Percentiles rank a stretch among this genome's conserved stretches.
These are phyloP conservation scores for Phanerotoma sp. DNA, from an alignment of 2,888 invertebrate genomes.

Conservation along the genomic window DNA sequence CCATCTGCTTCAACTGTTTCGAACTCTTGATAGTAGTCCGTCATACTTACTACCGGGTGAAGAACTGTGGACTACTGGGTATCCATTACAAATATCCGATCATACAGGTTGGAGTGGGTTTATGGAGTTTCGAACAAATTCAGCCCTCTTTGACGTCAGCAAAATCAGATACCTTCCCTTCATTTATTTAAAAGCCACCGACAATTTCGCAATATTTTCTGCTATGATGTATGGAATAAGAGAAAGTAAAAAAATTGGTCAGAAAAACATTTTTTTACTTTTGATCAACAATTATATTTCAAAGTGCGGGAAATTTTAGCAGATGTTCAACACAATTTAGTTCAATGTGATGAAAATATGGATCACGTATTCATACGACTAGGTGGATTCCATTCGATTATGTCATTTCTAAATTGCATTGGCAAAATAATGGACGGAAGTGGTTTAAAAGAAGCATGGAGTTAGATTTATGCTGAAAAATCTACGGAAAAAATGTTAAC, in stretches of 20 bases:
- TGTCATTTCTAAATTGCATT: no score
- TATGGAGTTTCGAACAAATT: slow-evolving; percentile 2
- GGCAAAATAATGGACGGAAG: no score
- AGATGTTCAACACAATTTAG: not conserved
- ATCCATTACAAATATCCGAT: not conserved
- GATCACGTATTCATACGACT: not conserved
- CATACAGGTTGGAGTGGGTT: slow-evolving; percentile 9
- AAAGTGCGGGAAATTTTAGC: slow-evolving; percentile 11
- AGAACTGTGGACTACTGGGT: not conserved
- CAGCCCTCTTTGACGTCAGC: not conserved
- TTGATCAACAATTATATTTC: slow-evolving; percentile 10
- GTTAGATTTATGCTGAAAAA: no score
- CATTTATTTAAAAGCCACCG: slow-evolving; percentile 3
- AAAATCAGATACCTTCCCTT: slow-evolving; percentile 5
- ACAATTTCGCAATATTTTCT: slow-evolving; percentile 4
- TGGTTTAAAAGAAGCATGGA: no score
- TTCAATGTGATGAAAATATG: not conserved
- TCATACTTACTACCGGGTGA: not conserved
- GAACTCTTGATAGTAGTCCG: not conserved
- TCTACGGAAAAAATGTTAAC: no score
- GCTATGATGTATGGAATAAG: not conserved
- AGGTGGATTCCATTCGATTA: not conserved
- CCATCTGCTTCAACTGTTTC: slow-evolving; percentile 21
- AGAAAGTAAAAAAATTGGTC: not conserved
- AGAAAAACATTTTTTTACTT: slow-evolving; percentile 5